Evolutionary conservation across 2,888 invertebrate species (phyloP).

Genomic region (Dicyrtomina minuta): DNA sequence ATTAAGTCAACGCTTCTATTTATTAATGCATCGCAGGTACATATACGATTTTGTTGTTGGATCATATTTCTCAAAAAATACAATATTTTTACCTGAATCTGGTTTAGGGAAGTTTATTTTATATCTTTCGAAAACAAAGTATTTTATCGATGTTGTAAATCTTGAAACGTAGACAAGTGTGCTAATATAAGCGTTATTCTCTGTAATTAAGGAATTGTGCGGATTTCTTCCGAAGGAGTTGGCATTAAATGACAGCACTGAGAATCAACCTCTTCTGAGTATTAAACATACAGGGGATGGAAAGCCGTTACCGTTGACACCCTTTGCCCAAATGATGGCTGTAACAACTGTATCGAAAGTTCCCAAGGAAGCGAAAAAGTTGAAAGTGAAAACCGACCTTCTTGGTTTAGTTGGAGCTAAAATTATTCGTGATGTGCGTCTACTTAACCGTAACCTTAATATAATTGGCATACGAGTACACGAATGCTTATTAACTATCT

Average conservation of each 20-base stretch:
- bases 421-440: conserved; percentile 41
- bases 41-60: not conserved
- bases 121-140: no score
- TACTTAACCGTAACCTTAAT: not conserved
- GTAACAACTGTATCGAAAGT: conserved; percentile 37
- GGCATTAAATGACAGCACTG: conserved; percentile 11
- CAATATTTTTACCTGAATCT: no score
- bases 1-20: conserved; percentile 41
- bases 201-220: conserved; percentile 48
- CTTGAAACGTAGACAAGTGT: no score
- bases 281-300: conserved; percentile 7
- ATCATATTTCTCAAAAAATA: no score
- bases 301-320: conserved; percentile 29
- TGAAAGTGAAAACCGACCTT: not conserved
- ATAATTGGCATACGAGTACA: no score
- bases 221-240: conserved; percentile 33
- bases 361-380: not conserved
- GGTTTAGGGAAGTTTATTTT: no score
- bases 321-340: conserved; percentile 43
- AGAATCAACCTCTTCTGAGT: conserved; percentile 13
- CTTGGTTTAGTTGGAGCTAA: conserved; percentile 32
- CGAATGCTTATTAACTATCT: not conserved
- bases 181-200: no score
- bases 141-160: no score
- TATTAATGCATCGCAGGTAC: conserved; percentile 46